phyloP scores from a whole-genome alignment of 2,113 vertebrate genomes.

The Tauraco erythrolophus region DNA sequence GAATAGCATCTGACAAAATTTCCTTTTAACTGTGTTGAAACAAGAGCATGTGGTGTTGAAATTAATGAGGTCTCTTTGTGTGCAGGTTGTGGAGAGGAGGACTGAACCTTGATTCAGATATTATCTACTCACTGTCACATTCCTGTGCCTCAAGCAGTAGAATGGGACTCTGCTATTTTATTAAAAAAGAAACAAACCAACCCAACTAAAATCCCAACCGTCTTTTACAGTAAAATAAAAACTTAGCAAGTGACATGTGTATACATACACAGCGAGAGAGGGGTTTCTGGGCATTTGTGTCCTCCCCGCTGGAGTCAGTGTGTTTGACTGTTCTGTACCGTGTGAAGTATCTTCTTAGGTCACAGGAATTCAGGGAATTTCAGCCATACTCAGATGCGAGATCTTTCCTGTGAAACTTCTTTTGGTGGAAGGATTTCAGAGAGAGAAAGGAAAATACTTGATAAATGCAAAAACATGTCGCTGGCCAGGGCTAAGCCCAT shows the following conservation, averaged over 20 bases:
- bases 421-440: neutral
- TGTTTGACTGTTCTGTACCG: neutral
- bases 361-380: neutral
- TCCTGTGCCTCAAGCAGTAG: neutral
- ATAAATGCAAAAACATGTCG: neutral
- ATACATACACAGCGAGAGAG: too few species aligned
- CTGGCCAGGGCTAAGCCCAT: neutral
- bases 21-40: neutral
- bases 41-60: neutral
- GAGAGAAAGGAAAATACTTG: neutral
- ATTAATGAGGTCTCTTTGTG: neutral
- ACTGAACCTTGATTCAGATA: neutral
- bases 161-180: neutral
- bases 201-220: accelerated
- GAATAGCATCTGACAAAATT: neutral
- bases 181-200: neutral
- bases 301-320: neutral
- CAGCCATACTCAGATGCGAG: neutral
- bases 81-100: neutral
- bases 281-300: neutral
- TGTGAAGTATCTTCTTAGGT: neutral
- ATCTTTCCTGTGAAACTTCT: neutral
- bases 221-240: neutral
- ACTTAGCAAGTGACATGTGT: too few species aligned
- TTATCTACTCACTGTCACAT: neutral